Evolutionary conservation across 1,140 invertebrate genomes (phyloP), one percentile per base, ranked within the genome.

Genomic region (Probaryconus sp.): DNA sequence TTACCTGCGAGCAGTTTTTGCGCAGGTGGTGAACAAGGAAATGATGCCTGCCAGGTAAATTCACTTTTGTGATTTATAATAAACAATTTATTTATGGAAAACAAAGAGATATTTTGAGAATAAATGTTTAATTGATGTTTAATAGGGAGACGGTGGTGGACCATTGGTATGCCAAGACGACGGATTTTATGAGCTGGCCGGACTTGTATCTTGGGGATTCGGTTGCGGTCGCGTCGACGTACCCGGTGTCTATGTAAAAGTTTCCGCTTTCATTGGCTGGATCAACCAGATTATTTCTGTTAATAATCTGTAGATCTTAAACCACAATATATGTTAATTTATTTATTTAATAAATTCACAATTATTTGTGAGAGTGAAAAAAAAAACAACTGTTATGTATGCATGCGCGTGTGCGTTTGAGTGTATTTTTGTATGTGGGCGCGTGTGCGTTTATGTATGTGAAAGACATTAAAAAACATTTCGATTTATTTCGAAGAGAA

Each of bases 261-360:
- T 97, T 3, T 96, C 95, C 10, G 93, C 95, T 3, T 97, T 97
- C 85, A 97, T 97, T 69, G 96, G 96, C 38, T 98, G 96, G 96
- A 97, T 98, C 81, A 97, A 97, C 88, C 96, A 97, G 89, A 98
- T 98, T 50, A 97, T 98, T 79, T 96, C 95, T 80, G 95, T 97
- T 56, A 97, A 97, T 88, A 97, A 96, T 89, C 90, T 94, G 85
- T 95, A 93, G 72, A 56, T 28, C 21, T 26, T 63, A 11, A 37
- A 10, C 38, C 16, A 20, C 18, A 21, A 56, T 51, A 28, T 26
- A 69, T n/a, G n/a, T 69, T 53, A 60, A 75, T 35, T 77, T 69
- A 77, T 77, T 69, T 69, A 77, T 73, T 72, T 10, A 65, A 63
- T 64, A 47, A 26, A 60, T 48, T 51, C 38, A 51, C 35, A 42